Evolutionary conservation across 2,797 vertebrate species (phyloP).

Genomic region (Oophaga sylvatica): DNA sequence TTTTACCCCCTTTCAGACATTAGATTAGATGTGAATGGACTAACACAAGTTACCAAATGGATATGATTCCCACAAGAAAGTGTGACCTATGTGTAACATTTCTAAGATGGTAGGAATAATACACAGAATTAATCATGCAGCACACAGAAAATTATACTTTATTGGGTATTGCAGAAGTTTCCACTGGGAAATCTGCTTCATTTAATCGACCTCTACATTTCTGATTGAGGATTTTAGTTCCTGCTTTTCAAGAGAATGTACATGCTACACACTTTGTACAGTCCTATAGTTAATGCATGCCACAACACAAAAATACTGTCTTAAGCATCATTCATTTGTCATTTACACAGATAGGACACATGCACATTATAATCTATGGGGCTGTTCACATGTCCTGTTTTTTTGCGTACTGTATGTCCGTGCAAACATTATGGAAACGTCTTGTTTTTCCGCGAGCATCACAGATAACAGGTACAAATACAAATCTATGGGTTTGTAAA

Average conservation of each 20-base stretch:
- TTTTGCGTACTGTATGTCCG: no score
- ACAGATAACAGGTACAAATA: no score
- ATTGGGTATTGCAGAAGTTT: conserved; percentile 24
- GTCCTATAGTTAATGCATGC: not conserved
- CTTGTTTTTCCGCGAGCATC: no score
- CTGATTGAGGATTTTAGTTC: not conserved
- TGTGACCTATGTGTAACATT: conserved; percentile 57
- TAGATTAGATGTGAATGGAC: conserved; percentile 23
- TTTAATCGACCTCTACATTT: conserved; percentile 57
- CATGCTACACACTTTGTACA: not conserved
- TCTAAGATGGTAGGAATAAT: conserved; percentile 34
- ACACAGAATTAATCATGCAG: conserved; percentile 50
- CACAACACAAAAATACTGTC: no score
- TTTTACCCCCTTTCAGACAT: conserved; percentile 18
- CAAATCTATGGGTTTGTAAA: no score
- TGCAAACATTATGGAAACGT: no score
- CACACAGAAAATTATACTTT: conserved; percentile 51
- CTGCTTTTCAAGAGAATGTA: not conserved
- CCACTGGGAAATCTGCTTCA: conserved; percentile 49
- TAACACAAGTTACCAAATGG: conserved; percentile 15
- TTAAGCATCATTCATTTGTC: no score
- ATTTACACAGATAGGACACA: no score
- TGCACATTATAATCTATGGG: no score
- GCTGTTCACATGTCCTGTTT: no score
- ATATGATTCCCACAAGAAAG: conserved; percentile 52